Base-by-base conservation (phyloP, 2,113 vertebrate species). In the Aegotheles bennettii region DNA sequence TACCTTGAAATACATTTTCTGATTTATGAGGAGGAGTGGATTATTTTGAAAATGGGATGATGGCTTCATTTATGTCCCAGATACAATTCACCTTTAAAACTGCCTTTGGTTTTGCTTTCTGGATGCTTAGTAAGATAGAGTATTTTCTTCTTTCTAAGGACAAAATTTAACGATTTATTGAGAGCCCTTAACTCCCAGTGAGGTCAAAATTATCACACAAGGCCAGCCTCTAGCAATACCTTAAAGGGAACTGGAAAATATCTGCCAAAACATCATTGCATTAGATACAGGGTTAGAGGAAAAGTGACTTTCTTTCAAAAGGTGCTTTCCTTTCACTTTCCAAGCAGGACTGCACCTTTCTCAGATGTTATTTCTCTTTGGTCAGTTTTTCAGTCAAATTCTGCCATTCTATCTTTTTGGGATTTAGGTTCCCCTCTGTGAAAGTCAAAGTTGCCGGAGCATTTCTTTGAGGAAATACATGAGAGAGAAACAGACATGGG, bases 1-100 rank as follows among this genome's bases (percentile, higher is more conserved):
- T 94, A 93, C 51, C 70, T 90, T 79, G 43, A 94, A 85, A 95
- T 42, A 61, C 5, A 24, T 85, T 91, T 82, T 86, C 78, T 93
- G 78, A 90, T 91, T 87, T 73, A 51, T 43, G 81, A 79, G 82
- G 90, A 93, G 74, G 36, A 82, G 20, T 19, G 38, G 78, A 85
- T 93, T 90, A 76, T 36, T 29, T 9, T 82, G 59, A 85, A 85
- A 90, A 50, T 70, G 4, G 7, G 29, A 77, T 80, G 31, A 71
- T 57, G 18, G 69, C 3, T 85, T 91, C 21, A 79, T 38, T 77
- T 67, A 68, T 31, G 8, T 42, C 18, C 10, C 18, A 71, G 10
- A 23, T 57, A 67, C n/a, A 10, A 64, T 60, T 69, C 29, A 64
- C 36, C n/a, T 90, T 82, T 60, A 74, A 79, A 87, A 78, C 16